Percentiles rank a stretch among this genome's conserved stretches.
phyloP scores from a whole-genome alignment of 1,140 invertebrate genomes.

The Leucophenga varia region DNA sequence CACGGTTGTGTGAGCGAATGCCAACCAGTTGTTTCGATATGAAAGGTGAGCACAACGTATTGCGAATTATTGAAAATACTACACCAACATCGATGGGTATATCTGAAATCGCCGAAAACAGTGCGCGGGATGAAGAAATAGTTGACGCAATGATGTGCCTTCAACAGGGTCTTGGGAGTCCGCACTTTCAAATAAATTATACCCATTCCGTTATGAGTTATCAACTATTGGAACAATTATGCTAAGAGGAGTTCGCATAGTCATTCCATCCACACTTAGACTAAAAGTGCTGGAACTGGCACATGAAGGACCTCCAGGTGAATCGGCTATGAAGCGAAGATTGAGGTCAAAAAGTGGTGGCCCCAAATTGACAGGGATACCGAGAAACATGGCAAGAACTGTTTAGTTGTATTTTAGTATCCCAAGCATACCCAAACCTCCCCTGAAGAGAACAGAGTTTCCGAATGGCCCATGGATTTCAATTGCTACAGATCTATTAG shows the following conservation, averaged over 20 bases:
- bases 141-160: conserved; percentile 17
- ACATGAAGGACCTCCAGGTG: too few species aligned
- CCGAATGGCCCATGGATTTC: conserved; percentile 11
- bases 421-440: too few species aligned
- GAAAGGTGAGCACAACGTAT: conserved; percentile 13
- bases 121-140: conserved; percentile 14
- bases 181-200: conserved; percentile 4
- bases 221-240: too few species aligned
- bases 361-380: too few species aligned
- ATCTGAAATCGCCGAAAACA: conserved; percentile 16
- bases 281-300: too few species aligned
- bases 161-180: conserved; percentile 10
- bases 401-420: too few species aligned
- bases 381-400: too few species aligned
- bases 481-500: conserved; percentile 12
- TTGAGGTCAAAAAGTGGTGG: too few species aligned
- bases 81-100: conserved; percentile 13
- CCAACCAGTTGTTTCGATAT: neutral
- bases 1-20: conserved; percentile 21
- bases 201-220: conserved; percentile 10
- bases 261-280: too few species aligned
- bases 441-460: conserved; percentile 2
- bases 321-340: too few species aligned
- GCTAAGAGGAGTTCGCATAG: too few species aligned
- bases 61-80: conserved; percentile 4